These are phyloP conservation scores for Brenthis ino DNA, from an alignment of 2,888 invertebrate species.

Conservation along the genomic window DNA sequence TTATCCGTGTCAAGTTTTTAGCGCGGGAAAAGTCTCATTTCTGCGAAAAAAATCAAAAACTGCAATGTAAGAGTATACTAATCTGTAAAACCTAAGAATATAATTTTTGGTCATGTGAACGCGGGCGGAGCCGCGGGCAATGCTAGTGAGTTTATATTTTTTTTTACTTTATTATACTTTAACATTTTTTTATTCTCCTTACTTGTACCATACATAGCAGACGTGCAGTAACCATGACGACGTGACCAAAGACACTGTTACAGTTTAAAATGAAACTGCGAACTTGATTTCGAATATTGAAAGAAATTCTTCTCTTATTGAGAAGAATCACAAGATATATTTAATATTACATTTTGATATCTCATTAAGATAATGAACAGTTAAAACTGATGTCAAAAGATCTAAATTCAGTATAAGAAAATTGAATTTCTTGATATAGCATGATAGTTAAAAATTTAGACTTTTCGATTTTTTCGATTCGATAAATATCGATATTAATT, in stretches of 20 bases:
- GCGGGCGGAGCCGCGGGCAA: too few relatives aligned
- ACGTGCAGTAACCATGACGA: slow-evolving; percentile 46
- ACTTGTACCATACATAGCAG: slow-evolving; percentile 20
- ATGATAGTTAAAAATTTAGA: too few relatives aligned
- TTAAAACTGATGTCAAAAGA: background rate
- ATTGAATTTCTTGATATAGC: too few relatives aligned
- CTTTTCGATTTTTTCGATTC: too few relatives aligned
- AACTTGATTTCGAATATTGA: slow-evolving; percentile 27
- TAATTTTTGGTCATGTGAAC: too few relatives aligned
- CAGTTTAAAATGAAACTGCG: slow-evolving; percentile 43
- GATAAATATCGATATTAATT: too few relatives aligned
- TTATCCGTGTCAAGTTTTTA: too few relatives aligned
- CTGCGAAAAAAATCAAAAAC: too few relatives aligned
- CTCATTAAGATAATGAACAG: background rate
- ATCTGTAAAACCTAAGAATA: too few relatives aligned
- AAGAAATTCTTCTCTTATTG: slow-evolving; percentile 13
- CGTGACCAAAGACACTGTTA: slow-evolving; percentile 35
- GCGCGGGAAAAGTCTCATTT: too few relatives aligned
- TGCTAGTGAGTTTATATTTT: background rate
- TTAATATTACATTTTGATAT: background rate
- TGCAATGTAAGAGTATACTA: too few relatives aligned
- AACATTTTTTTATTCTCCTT: background rate
- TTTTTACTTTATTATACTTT: background rate
- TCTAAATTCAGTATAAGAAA: background rate
- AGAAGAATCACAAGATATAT: background rate